Conservation (phyloP, 2,797 vertebrate species). For the Cyclura pinguis region DNA sequence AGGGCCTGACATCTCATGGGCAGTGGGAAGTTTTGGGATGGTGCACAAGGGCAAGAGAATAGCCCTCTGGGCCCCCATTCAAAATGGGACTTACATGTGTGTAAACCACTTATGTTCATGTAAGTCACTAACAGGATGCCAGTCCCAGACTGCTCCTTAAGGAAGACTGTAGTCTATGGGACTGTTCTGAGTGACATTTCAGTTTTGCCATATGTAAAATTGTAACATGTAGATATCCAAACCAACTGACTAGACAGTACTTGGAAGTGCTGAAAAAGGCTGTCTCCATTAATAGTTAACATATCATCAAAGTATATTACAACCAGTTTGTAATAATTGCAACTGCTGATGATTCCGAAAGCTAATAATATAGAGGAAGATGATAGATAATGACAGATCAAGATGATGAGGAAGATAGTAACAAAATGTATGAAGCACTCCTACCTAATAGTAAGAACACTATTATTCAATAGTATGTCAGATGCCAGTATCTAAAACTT, state of each 20-base stretch:
- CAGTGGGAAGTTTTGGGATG: no score
- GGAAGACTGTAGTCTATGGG: not conserved
- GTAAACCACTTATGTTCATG: no score
- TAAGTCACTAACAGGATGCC: no score
- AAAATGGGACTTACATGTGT: no score
- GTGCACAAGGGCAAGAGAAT: no score
- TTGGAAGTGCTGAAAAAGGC: not conserved
- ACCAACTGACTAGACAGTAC: not conserved
- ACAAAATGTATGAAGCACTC: not conserved
- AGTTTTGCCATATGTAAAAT: not conserved
- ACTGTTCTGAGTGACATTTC: not conserved
- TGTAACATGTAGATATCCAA: not conserved
- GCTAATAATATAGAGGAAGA: no score
- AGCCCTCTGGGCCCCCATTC: no score
- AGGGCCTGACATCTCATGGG: no score
- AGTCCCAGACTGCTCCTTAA: not conserved
- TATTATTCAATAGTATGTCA: slow-evolving; percentile 7
- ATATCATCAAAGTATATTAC: not conserved
- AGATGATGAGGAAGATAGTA: not conserved
- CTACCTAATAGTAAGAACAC: not conserved
- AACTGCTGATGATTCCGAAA: not conserved
- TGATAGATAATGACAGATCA: no score
- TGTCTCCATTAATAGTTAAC: not conserved
- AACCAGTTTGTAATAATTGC: not conserved
- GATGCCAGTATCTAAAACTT: not conserved